phyloP scores from a whole-genome alignment of 1,140 invertebrate genomes.

The Panagrolaimus sp. region DNA sequence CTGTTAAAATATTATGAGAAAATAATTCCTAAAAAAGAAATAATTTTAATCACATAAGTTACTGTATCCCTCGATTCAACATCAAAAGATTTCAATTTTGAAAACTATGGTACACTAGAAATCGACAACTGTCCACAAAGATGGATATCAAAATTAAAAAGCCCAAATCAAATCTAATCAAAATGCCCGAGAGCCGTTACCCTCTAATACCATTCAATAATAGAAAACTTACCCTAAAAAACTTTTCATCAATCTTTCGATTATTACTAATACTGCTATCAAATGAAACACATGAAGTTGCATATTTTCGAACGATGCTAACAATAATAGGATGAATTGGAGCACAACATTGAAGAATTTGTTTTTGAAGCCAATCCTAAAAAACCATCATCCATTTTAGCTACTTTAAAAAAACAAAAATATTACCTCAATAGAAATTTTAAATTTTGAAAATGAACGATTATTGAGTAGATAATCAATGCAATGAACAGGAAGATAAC shows the following conservation, averaged over 20 bases:
- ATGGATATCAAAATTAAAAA: too few species aligned
- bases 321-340: neutral
- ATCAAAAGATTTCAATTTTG: too few species aligned
- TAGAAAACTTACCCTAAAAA: neutral
- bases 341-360: slow-evolving; percentile 4
- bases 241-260: neutral
- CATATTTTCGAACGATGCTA: neutral
- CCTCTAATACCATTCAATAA: too few species aligned
- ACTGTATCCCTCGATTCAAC: too few species aligned
- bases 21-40: neutral
- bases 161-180: too few species aligned
- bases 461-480: slow-evolving; percentile 10
- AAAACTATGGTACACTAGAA: too few species aligned
- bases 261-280: neutral
- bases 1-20: neutral
- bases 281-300: neutral
- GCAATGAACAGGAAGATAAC: slow-evolving; percentile 1
- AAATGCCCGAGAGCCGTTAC: too few species aligned
- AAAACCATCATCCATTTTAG: too few species aligned
- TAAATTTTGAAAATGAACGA: neutral
- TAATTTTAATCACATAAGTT: too few species aligned
- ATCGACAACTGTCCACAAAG: too few species aligned
- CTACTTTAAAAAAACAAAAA: too few species aligned
- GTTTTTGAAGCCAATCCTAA: neutral
- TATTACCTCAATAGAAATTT: slow-evolving; percentile 8